phyloP scores from a whole-genome alignment of 2,888 invertebrate genomes.

The Ophion slaviceki region DNA sequence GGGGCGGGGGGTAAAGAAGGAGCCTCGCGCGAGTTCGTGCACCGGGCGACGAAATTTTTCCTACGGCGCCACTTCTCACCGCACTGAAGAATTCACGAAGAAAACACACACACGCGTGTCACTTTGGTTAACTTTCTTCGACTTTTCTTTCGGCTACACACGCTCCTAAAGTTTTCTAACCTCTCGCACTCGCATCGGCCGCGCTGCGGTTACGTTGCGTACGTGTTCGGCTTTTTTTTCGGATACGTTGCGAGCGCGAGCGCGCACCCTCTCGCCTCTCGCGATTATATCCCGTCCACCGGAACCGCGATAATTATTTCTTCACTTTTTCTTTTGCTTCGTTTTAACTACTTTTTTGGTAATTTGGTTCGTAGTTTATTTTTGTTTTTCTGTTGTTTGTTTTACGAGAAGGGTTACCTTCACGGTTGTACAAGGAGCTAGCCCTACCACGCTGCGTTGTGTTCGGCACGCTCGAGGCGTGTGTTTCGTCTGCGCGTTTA shows the following conservation, averaged over 20 bases:
- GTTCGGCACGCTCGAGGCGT: conserved; percentile 50
- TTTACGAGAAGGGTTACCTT: conserved; percentile 12
- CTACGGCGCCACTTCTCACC: conserved; percentile 11
- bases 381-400: conserved; percentile 3
- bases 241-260: conserved; percentile 37
- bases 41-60: conserved; percentile 21
- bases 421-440: conserved; percentile 16
- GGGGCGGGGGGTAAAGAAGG: not conserved
- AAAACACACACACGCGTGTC: conserved; percentile 8
- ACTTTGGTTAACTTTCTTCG: not conserved
- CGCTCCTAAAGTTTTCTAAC: conserved; percentile 9
- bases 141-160: not conserved
- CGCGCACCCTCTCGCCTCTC: conserved; percentile 29
- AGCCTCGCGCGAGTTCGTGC: conserved; percentile 33
- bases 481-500: conserved; percentile 43
- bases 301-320: conserved; percentile 10
- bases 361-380: conserved; percentile 4
- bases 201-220: conserved; percentile 34
- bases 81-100: conserved; percentile 18
- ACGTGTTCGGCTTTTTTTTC: conserved; percentile 12
- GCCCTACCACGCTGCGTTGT: conserved; percentile 16
- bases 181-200: conserved; percentile 5
- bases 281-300: not conserved
- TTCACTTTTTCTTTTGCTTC: not conserved
- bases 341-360: conserved; percentile 5